Evolutionary conservation across 2,797 vertebrate genomes (phyloP).

Genomic region (Tapirus indicus): DNA sequence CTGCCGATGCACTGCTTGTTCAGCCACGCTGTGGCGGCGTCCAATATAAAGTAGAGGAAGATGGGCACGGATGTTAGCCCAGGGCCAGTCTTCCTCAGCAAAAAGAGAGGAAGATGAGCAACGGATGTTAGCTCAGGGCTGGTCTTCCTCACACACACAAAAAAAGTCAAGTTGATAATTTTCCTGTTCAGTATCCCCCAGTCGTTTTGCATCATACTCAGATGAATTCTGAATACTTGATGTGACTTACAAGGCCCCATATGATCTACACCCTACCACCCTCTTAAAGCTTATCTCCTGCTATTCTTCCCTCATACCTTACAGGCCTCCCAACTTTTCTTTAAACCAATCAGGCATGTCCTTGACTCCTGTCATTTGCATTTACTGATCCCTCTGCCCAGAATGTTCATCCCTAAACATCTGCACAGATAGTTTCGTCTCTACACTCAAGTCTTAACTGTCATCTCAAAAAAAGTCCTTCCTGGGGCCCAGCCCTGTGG

Average conservation of each 20-base stretch:
- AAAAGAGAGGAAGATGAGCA: too few species aligned
- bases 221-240: not conserved
- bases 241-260: not conserved
- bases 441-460: not conserved
- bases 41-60: too few species aligned
- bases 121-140: too few species aligned
- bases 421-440: not conserved
- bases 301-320: not conserved
- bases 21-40: too few species aligned
- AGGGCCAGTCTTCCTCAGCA: too few species aligned
- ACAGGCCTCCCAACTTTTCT: fast-evolving
- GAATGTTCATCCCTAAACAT: not conserved
- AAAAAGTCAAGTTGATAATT: not conserved
- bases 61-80: too few species aligned
- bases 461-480: not conserved
- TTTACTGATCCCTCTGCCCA: not conserved
- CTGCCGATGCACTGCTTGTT: too few species aligned
- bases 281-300: not conserved
- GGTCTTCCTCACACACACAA: too few species aligned
- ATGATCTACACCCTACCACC: not conserved
- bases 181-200: not conserved
- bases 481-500: too few species aligned
- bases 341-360: not conserved
- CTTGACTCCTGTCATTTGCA: not conserved
- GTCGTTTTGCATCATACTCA: not conserved